Percentiles rank a stretch among this genome's conserved stretches.
phyloP scores from a whole-genome alignment of 1,140 invertebrate species.

The Trialeurodes vaporariorum region DNA sequence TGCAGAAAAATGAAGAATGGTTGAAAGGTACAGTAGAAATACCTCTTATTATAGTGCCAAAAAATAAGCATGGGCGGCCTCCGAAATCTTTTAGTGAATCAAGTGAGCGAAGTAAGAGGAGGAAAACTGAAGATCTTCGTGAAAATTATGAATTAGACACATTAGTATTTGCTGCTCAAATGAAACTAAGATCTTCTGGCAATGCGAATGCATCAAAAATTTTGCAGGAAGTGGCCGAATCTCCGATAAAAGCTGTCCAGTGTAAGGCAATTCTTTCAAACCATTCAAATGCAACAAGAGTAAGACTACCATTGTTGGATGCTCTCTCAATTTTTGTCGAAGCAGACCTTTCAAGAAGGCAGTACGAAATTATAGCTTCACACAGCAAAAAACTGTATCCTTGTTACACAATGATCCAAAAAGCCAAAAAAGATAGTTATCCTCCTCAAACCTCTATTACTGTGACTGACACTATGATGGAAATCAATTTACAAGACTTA shows the following conservation, averaged over 20 bases:
- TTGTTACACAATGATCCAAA: neutral
- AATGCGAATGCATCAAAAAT: neutral
- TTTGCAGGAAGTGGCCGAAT: neutral
- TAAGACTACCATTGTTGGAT: neutral
- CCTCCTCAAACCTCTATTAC: conserved; percentile 1
- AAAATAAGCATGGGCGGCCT: neutral
- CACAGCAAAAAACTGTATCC: neutral
- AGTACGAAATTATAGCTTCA: neutral
- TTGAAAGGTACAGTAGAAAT: neutral
- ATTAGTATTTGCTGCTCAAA: conserved; percentile 1
- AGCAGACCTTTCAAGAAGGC: neutral
- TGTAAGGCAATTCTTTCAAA: neutral
- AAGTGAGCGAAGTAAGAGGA: conserved; percentile 3
- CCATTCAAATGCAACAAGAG: neutral
- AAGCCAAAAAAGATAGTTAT: conserved; percentile 6
- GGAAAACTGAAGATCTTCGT: conserved; percentile 3
- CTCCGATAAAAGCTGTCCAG: neutral
- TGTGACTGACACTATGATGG: neutral
- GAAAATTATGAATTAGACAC: neutral
- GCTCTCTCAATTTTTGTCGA: conserved; percentile 6
- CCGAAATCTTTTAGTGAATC: neutral
- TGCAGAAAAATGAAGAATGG: neutral
- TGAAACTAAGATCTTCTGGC: neutral
- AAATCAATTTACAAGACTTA: conserved; percentile 3
- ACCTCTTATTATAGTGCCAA: neutral